A percentile compares a stretch with the other conserved stretches of the same genome.
Evolutionary conservation across 2,797 vertebrate species (phyloP).

Genomic region (Luscinia megarhynchos): DNA sequence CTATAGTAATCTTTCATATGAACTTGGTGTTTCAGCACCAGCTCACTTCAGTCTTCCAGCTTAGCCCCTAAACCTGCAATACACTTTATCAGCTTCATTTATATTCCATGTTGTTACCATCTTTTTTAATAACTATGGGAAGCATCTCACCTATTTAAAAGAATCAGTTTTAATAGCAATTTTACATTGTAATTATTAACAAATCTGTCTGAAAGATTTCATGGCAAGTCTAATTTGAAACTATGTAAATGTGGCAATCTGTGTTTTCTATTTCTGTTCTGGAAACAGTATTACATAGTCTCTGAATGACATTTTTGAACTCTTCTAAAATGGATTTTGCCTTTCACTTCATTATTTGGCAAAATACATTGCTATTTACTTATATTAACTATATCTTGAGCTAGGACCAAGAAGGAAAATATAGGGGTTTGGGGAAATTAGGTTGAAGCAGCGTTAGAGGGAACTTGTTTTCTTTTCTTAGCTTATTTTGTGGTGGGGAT

Average conservation of each 20-base stretch:
- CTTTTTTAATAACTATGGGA: not conserved
- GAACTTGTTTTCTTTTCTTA: not conserved
- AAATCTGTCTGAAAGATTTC: not conserved
- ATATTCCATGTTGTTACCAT: not conserved
- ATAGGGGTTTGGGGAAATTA: not conserved
- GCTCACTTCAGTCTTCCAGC: not conserved
- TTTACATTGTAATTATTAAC: not conserved
- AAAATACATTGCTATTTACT: not conserved
- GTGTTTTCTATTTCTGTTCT: not conserved
- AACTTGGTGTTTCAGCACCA: not conserved
- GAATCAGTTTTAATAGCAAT: not conserved
- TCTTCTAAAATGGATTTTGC: not conserved
- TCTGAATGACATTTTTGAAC: not conserved
- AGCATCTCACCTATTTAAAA: not conserved
- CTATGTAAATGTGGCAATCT: not conserved
- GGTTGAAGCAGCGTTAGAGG: not conserved
- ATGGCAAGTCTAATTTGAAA: not conserved
- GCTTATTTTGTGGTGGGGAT: not conserved
- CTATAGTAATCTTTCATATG: not conserved
- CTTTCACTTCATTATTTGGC: not conserved
- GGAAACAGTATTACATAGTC: not conserved
- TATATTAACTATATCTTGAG: not conserved
- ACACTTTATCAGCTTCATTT: not conserved
- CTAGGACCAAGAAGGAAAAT: not conserved
- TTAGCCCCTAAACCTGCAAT: not conserved